Evolutionary conservation across 2,113 vertebrate genomes (phyloP).

Genomic region (Dendropsophus ebraccatus): DNA sequence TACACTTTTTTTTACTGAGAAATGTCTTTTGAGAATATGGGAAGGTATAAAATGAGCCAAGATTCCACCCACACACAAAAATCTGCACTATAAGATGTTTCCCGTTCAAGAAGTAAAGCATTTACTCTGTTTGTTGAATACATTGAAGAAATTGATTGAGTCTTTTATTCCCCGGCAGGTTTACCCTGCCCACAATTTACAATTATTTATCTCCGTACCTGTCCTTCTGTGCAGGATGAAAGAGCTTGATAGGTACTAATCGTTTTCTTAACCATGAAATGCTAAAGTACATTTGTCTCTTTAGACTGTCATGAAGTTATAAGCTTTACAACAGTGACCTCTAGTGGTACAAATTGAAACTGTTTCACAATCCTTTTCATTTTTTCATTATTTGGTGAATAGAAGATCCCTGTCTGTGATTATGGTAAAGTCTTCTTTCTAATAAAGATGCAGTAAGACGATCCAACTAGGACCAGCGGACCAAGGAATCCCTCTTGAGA

Average conservation of each 20-base stretch:
- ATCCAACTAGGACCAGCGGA: no score
- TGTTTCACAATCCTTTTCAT: background rate
- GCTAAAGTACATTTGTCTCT: constrained; percentile 26
- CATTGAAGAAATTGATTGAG: constrained; percentile 58
- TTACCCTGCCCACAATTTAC: constrained; percentile 59
- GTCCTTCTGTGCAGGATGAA: constrained; percentile 53
- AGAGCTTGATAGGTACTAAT: constrained; percentile 57
- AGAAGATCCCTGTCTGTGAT: background rate
- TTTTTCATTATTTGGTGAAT: background rate
- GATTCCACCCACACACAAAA: constrained; percentile 33
- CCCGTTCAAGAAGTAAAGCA: constrained; percentile 38
- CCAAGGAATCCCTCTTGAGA: no score
- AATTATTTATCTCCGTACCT: constrained; percentile 59
- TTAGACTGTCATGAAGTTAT: background rate
- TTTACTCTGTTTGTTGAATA: constrained; percentile 56
- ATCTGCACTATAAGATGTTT: constrained; percentile 25
- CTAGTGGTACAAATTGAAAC: constrained; percentile 12
- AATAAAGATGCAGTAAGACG: no score
- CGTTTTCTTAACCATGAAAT: constrained; percentile 52
- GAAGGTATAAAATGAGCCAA: constrained; percentile 1
- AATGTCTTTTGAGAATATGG: constrained; percentile 12
- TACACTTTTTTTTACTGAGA: background rate
- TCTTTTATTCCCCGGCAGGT: constrained; percentile 55
- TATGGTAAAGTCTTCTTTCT: no score
- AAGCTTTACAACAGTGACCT: constrained; percentile 43